Base-by-base conservation (phyloP, 2,797 vertebrate genomes). In the Myiotriccus ornatus region DNA sequence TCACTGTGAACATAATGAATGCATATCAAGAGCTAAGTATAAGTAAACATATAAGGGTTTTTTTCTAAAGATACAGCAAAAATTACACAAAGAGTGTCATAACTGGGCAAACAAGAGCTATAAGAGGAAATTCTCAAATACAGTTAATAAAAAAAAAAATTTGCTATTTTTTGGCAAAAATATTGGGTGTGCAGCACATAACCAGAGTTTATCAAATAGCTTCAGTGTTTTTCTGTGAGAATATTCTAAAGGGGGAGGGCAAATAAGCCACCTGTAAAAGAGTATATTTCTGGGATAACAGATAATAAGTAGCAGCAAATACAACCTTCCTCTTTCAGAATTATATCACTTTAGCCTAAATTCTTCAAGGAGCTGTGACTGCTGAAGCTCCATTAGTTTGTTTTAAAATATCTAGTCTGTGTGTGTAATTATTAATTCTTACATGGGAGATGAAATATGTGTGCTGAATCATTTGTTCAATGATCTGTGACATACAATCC, bases 1-100 rank as follows among this genome's bases (percentile, higher is more conserved):
- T 95, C 84, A 87, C 91, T 95, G 84, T 83, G 94, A 96, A 64
- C 46, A 47, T 78, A 89, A 91, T 50, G 71, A 91, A 64, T 46
- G 41, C 46, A 68, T 68, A 65, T 77, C 37, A 16, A 92, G 49
- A 94, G 56, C 46, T 84, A 92, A 92, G 87, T 59, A 76, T 79
- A 96, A 89, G 78, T 70, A 94, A 93, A 94, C 35, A 81, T 47
- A 8, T 14, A 80, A 87, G 18, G 17, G 6, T 4, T 57, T 74
- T 47, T 44, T 74, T 60, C 82, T 91, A 27, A 83, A 85, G 84
- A 74, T 52, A 82, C 19, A 79, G 68, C 43, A 64, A 79, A 94
- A 89, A 52, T 65, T 81, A 44, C 41, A 79, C 55, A 78, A 91
- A 93, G 52, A 70, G 64, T 85, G 68, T 24, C 67, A 85, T 82